Conservation (phyloP, 1,140 invertebrate species). For the Piezodorus guildinii region DNA sequence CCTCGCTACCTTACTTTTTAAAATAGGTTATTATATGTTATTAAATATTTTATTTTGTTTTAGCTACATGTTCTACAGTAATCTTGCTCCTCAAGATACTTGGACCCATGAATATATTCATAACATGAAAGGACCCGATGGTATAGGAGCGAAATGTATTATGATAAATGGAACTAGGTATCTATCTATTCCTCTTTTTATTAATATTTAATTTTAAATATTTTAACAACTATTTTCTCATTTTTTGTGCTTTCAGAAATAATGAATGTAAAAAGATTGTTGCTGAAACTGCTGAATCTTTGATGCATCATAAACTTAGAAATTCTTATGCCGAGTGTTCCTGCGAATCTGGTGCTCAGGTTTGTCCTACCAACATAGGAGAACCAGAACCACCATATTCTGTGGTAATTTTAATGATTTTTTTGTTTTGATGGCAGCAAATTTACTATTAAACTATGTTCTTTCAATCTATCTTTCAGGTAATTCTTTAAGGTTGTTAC, state of each 20-base stretch:
- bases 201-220: neutral
- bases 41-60: neutral
- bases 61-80: slow-evolving; percentile 27
- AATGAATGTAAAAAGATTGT: neutral
- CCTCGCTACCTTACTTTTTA: no score
- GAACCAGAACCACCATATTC: slow-evolving; percentile 25
- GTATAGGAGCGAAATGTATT: slow-evolving; percentile 26
- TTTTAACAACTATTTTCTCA: neutral
- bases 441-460: no score
- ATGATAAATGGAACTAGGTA: slow-evolving; percentile 2
- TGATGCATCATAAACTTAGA: neutral
- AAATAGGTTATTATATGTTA: no score
- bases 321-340: slow-evolving; percentile 24
- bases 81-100: neutral
- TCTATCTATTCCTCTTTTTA: neutral
- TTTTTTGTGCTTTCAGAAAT: slow-evolving; percentile 14
- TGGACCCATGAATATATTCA: slow-evolving; percentile 7
- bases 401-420: slow-evolving; percentile 19
- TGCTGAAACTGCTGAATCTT: neutral
- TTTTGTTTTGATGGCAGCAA: no score
- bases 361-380: slow-evolving; percentile 26
- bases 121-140: slow-evolving; percentile 21
- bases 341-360: slow-evolving; percentile 28
- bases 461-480: no score
- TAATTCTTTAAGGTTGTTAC: no score